A percentile compares a stretch with the other conserved stretches of the same genome.
Evolutionary conservation across 2,888 invertebrate genomes (phyloP).

Genomic region (Parnassius glacialis): DNA sequence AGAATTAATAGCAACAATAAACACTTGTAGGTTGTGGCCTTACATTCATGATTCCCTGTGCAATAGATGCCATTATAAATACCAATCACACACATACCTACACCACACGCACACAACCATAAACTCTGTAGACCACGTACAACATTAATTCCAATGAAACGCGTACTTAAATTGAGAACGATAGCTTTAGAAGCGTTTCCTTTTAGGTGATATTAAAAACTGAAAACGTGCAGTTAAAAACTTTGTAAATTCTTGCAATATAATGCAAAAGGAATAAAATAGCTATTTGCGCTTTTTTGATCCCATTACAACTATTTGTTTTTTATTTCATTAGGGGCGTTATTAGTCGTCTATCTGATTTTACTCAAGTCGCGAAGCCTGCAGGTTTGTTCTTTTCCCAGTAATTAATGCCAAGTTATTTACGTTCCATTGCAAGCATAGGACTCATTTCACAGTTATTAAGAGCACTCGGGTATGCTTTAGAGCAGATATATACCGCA

Average conservation of each 20-base stretch:
- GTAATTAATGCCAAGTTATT: constrained; percentile 13
- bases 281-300: constrained; percentile 7
- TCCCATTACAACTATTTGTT: constrained; percentile 8
- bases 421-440: constrained; percentile 21
- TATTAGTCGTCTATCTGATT: constrained; percentile 19
- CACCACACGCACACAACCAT: too few species aligned
- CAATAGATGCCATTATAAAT: too few species aligned
- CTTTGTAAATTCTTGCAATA: not conserved
- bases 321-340: constrained; percentile 19
- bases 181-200: too few species aligned
- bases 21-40: too few species aligned
- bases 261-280: constrained; percentile 15
- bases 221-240: constrained; percentile 3
- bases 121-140: too few species aligned
- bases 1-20: too few species aligned
- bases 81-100: too few species aligned
- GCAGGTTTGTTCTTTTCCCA: constrained; percentile 12
- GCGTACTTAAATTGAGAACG: too few species aligned
- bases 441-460: constrained; percentile 22
- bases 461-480: constrained; percentile 20
- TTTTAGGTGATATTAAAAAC: not conserved
- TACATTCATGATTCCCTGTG: not conserved
- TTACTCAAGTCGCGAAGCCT: constrained; percentile 1
- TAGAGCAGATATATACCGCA: constrained; percentile 20
- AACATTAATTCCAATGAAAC: too few species aligned